Evolutionary conservation across 2,113 vertebrate species (phyloP).

Genomic region (Chloropsis hardwickii): DNA sequence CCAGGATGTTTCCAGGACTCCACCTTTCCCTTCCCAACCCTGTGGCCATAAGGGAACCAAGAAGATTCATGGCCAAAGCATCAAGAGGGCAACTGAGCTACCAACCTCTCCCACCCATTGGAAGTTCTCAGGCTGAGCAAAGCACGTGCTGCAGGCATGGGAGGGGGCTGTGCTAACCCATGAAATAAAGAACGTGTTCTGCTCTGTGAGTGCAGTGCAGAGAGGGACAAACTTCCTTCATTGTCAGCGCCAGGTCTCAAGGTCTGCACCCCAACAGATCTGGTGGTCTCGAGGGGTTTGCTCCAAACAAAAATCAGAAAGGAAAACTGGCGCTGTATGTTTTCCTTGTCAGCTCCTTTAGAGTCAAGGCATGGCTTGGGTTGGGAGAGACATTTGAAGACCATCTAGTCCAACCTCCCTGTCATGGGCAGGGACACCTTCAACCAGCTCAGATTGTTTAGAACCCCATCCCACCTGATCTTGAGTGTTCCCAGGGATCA

Average conservation of each 20-base stretch:
- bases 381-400: background rate
- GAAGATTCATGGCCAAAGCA: background rate
- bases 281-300: background rate
- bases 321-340: background rate
- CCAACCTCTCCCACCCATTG: background rate
- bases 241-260: background rate
- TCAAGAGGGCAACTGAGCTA: background rate
- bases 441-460: background rate
- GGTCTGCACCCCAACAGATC: background rate
- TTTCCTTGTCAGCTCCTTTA: background rate
- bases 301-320: background rate
- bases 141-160: rapidly evolving
- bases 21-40: background rate
- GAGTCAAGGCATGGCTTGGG: too few relatives aligned
- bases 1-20: background rate
- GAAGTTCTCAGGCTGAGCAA: background rate
- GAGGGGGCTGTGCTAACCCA: background rate
- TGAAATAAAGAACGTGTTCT: background rate
- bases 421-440: background rate
- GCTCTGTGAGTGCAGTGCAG: background rate
- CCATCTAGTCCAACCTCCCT: background rate
- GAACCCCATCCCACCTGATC: background rate
- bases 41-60: rapidly evolving
- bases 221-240: background rate
- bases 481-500: background rate